phyloP scores from a whole-genome alignment of 2,113 vertebrate species.

The Gallinago media region DNA sequence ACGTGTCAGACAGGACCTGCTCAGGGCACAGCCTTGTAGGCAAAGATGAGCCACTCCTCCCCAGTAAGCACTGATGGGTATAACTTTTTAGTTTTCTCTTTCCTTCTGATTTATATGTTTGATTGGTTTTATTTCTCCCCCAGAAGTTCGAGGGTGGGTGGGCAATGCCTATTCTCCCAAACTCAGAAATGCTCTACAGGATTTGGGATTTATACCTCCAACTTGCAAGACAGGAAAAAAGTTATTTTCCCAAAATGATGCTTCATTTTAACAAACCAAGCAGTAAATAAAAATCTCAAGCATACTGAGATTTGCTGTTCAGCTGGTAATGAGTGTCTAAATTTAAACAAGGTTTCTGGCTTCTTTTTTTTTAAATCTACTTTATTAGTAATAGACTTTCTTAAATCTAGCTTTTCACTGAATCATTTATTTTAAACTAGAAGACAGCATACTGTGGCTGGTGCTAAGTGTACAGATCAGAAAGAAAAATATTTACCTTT shows the following conservation, averaged over 20 bases:
- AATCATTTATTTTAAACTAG: background rate
- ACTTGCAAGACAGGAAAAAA: background rate
- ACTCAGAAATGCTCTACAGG: background rate
- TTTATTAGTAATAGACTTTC: background rate
- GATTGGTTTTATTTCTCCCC: background rate
- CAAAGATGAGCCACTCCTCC: background rate
- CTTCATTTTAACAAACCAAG: background rate
- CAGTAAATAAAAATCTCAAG: background rate
- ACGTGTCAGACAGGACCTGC: background rate
- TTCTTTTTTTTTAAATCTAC: background rate
- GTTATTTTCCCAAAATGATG: background rate
- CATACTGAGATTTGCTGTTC: background rate
- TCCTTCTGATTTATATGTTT: background rate
- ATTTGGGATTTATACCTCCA: background rate
- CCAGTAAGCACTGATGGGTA: background rate
- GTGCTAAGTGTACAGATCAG: background rate
- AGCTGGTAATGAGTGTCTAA: background rate
- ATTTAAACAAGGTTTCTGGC: background rate
- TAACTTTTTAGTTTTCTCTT: background rate
- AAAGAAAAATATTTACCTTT: constrained; percentile 57
- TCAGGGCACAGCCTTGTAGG: background rate
- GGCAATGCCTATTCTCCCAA: background rate
- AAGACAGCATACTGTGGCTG: background rate
- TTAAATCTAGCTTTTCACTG: background rate
- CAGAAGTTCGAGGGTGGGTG: background rate